phyloP scores from a whole-genome alignment of 2,888 invertebrate species.

The Caenorhabditis plicata region DNA sequence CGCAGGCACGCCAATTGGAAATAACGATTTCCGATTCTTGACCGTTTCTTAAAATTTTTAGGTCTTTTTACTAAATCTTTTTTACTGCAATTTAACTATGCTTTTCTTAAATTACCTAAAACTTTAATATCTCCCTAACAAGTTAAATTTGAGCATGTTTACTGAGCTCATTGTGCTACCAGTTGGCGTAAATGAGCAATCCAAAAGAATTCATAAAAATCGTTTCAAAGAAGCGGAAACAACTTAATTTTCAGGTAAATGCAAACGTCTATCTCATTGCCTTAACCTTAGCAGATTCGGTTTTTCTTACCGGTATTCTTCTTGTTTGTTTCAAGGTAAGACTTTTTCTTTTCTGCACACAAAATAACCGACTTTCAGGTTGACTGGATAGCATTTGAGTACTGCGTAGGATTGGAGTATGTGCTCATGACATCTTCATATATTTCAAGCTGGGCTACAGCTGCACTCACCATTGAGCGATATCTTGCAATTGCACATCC shows the following conservation, averaged over 20 bases:
- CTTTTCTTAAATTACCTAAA: no score
- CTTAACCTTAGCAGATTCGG: conserved; percentile 58
- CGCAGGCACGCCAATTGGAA: no score
- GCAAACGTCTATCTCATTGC: conserved; percentile 64
- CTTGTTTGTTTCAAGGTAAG: conserved; percentile 55
- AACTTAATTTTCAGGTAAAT: conserved; percentile 46
- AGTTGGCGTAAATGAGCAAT: no score
- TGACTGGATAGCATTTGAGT: conserved; percentile 55
- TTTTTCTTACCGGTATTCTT: conserved; percentile 56
- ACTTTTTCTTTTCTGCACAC: background rate
- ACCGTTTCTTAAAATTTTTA: no score
- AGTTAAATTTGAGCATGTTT: no score
- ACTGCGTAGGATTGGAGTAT: conserved; percentile 61
- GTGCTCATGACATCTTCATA: conserved; percentile 60
- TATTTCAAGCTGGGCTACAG: conserved; percentile 62
- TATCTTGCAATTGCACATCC: conserved; percentile 64
- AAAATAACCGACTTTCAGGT: conserved; percentile 25
- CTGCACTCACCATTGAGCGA: conserved; percentile 63
- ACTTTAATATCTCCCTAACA: no score
- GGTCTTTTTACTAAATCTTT: no score
- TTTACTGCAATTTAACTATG: no score
- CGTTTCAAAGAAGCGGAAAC: no score
- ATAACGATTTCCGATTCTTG: no score
- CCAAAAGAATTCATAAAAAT: no score
- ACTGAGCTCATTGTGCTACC: no score